A percentile compares a stretch with the other conserved stretches of the same genome.
Evolutionary conservation across 2,113 vertebrate species (phyloP).

Genomic region (Ptilorrhoa leucosticta): DNA sequence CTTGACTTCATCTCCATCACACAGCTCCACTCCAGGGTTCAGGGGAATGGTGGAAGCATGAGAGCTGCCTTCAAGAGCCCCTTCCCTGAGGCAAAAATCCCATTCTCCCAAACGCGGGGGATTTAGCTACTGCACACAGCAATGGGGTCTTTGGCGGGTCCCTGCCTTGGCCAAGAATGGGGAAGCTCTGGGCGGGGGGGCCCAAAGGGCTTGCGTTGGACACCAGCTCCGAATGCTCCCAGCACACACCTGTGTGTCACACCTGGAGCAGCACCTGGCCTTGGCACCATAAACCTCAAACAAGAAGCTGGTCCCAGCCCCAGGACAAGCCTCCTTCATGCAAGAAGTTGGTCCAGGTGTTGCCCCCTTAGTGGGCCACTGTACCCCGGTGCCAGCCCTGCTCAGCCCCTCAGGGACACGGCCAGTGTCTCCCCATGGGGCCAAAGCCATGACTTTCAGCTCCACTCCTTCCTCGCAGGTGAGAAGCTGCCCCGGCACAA

Average conservation of each 20-base stretch:
- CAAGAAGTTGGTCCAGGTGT: background rate
- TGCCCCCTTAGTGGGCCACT: background rate
- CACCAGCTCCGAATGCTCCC: fast-evolving
- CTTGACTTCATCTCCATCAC: background rate
- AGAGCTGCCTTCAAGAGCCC: background rate
- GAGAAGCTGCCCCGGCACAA: background rate
- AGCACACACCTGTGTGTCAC: background rate
- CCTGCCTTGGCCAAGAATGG: background rate
- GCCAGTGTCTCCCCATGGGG: fast-evolving
- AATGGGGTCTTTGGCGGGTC: background rate
- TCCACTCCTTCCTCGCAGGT: background rate
- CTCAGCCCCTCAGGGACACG: fast-evolving
- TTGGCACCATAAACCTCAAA: background rate
- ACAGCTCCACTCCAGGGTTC: background rate
- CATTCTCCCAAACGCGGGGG: background rate
- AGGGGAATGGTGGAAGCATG: fast-evolving
- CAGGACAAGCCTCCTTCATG: background rate
- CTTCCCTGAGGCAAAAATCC: background rate
- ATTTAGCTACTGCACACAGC: background rate
- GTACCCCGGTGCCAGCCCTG: background rate
- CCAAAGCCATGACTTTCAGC: background rate
- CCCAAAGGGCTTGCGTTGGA: background rate
- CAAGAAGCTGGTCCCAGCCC: background rate
- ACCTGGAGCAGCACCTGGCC: background rate
- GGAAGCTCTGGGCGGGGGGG: background rate